phyloP scores from a whole-genome alignment of 2,888 invertebrate genomes.

The Thecophora atra region DNA sequence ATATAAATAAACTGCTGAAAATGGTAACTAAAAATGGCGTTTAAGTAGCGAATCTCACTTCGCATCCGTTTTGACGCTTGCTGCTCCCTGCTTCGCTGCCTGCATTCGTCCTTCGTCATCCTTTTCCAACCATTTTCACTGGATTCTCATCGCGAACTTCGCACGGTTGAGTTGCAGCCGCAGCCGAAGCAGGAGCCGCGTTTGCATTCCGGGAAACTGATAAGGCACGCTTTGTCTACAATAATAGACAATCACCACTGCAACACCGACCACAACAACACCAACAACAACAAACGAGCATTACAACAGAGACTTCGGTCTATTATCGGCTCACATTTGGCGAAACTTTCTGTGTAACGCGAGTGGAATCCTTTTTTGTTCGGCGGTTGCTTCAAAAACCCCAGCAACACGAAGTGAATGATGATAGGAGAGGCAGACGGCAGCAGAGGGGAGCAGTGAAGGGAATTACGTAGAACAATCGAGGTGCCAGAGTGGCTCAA shows the following conservation, averaged over 20 bases:
- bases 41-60: too few relatives aligned
- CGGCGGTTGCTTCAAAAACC: conserved; percentile 29
- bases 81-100: background rate
- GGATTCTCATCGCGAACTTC: background rate
- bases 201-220: conserved; percentile 32
- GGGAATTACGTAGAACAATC: conserved; percentile 9
- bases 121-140: background rate
- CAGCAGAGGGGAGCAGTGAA: background rate
- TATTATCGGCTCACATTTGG: conserved; percentile 20
- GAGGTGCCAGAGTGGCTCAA: background rate
- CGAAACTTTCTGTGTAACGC: conserved; percentile 19
- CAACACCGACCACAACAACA: conserved; percentile 9
- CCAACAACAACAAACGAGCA: too few relatives aligned
- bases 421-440: background rate
- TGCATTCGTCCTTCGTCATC: background rate
- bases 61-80: too few relatives aligned
- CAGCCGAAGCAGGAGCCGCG: background rate
- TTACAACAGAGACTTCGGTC: background rate
- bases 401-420: background rate
- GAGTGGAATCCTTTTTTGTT: background rate
- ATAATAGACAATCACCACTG: conserved; percentile 7
- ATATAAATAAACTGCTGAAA: too few relatives aligned
- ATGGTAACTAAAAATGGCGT: background rate
- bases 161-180: background rate
- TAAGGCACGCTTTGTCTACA: conserved; percentile 33